These are phyloP conservation scores for Stictocephala bisonia DNA, from an alignment of 2,888 invertebrate species.

Conservation along the genomic window DNA sequence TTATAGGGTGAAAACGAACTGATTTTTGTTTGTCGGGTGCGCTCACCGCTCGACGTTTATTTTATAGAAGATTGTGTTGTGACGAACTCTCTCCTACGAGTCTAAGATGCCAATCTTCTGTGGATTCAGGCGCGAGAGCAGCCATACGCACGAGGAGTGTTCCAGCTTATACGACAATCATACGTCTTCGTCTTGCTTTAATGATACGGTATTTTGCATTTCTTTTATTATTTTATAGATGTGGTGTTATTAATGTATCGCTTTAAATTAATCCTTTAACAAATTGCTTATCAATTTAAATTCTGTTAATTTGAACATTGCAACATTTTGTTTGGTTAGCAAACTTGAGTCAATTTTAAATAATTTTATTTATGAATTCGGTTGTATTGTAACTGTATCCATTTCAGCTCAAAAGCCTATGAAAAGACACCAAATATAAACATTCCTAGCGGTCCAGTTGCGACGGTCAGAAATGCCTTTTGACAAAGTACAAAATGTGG, in stretches of 20 bases:
- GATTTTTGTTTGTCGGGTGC: not conserved
- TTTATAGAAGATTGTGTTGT: slow-evolving; percentile 39
- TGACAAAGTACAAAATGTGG: slow-evolving; percentile 34
- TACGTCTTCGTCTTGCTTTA: slow-evolving; percentile 22
- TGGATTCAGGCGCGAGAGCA: not conserved
- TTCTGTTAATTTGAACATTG: too few relatives aligned
- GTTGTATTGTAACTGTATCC: too few relatives aligned
- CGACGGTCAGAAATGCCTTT: slow-evolving; percentile 25
- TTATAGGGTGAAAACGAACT: not conserved
- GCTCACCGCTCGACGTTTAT: slow-evolving; percentile 24
- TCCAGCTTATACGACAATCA: slow-evolving; percentile 25
- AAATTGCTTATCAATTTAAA: too few relatives aligned
- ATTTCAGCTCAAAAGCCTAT: slow-evolving; percentile 28
- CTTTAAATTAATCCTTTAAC: too few relatives aligned
- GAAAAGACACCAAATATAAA: slow-evolving; percentile 37
- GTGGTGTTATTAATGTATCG: too few relatives aligned
- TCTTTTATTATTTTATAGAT: too few relatives aligned
- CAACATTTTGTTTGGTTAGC: too few relatives aligned
- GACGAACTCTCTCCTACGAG: slow-evolving; percentile 30
- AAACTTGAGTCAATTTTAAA: too few relatives aligned
- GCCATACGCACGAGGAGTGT: not conserved
- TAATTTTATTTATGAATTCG: too few relatives aligned
- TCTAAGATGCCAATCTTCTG: slow-evolving; percentile 29
- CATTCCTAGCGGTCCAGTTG: slow-evolving; percentile 32
- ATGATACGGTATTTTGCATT: too few relatives aligned